A percentile compares a stretch with the other conserved stretches of the same genome.
These are phyloP conservation scores for Solea senegalensis DNA, from an alignment of 2,113 vertebrate species.

Conservation along the genomic window DNA sequence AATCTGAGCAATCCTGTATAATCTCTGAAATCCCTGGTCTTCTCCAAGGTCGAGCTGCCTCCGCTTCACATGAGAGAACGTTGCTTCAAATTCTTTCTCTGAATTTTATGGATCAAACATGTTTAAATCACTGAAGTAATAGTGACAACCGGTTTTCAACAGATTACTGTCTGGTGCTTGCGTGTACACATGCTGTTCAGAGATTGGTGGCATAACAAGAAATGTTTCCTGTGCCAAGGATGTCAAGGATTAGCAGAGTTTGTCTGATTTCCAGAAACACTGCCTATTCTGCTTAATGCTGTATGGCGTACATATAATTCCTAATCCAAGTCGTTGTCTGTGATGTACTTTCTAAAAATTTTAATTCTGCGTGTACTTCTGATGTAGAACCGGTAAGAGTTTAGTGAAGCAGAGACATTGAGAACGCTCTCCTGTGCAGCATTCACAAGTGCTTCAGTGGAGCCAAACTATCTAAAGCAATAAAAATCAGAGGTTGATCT, in stretches of 20 bases:
- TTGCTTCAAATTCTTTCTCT: slow-evolving; percentile 12
- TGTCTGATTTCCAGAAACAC: not conserved
- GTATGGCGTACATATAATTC: not conserved
- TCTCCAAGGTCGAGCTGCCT: not conserved
- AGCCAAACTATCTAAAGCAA: slow-evolving; percentile 27
- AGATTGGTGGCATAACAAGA: not conserved
- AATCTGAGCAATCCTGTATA: slow-evolving; percentile 1
- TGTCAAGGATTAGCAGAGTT: not conserved
- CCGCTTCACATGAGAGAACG: slow-evolving; percentile 13
- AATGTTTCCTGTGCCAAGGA: not conserved
- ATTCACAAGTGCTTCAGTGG: slow-evolving; percentile 39
- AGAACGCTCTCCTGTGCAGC: slow-evolving; percentile 31
- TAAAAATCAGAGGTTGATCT: slow-evolving; percentile 26
- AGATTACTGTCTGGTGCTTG: not conserved
- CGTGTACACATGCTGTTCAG: not conserved
- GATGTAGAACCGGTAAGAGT: not conserved
- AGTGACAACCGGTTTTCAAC: slow-evolving; percentile 30
- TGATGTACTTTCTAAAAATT: not conserved
- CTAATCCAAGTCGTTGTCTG: not conserved
- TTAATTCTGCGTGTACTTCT: not conserved
- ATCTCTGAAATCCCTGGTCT: not conserved
- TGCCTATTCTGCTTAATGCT: not conserved
- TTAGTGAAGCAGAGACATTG: slow-evolving; percentile 8
- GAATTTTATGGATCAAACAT: slow-evolving; percentile 13
- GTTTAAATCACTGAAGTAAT: slow-evolving; percentile 34